Evolutionary conservation across 2,797 vertebrate genomes (phyloP), one percentile per base, ranked within the genome.

Genomic region (Cetoscarus ocellatus): DNA sequence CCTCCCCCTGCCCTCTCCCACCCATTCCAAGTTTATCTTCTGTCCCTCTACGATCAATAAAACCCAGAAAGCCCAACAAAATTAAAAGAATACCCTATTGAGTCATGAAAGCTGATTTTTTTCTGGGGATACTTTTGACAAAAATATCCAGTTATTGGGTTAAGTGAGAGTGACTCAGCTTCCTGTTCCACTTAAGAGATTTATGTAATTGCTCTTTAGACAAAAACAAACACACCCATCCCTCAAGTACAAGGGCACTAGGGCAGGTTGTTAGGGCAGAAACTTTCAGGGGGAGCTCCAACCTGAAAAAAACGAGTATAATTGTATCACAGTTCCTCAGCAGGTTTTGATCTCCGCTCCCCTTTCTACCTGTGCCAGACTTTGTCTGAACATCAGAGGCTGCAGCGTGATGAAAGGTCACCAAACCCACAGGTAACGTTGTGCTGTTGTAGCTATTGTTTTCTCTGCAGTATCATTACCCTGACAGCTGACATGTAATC

Each of bases 331-430:
- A 80, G 65, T 61, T 76, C 79, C 78, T 88, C 69, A 75, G 81
- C 85, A 48, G 70, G 82, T 84, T 86, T 86, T 84, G 85, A 92
- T 92, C 82, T 81, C 62, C 60, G 71, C 79, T 85, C 51, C 62
- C 86, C 86, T 90, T 88, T 86, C 55, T 80, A 81, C 62, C 69
- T 63, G 61, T 86, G 87, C 89, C 90, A 89, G 81, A 75, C 78
- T 76, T 77, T 85, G 85, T 88, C 81, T 85, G 80, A 84, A 86
- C 75, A 87, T 90, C 83, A 85, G 73, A 87, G 65, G 65, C 77
- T 69, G 70, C 69, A 73, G 68, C 8, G 43, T 68, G 82, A 85
- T 89, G 73, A 90, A 86, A 90, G 84, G 84, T 91, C 84, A 87
- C 77, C 74, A 59, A 76, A 81, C 69, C 79, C 79, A 85, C 74